Percentiles rank a stretch among this genome's conserved stretches.
Evolutionary conservation across 2,888 invertebrate genomes (phyloP).

Genomic region (Patella ulyssiponensis): DNA sequence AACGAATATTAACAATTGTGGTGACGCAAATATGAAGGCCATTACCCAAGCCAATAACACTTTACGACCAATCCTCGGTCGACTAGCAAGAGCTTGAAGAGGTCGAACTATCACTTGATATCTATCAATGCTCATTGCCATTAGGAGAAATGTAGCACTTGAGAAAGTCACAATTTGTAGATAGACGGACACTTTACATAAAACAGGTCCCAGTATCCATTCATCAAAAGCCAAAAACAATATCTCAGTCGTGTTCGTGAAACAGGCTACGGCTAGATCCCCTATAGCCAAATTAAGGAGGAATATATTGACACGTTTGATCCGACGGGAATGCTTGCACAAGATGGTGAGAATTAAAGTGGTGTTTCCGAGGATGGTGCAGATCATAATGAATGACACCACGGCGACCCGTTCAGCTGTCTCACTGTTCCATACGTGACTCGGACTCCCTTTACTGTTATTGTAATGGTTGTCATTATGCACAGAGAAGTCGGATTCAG

Average conservation of each 20-base stretch:
- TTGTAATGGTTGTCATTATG: too few species aligned
- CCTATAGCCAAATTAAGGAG: conserved; percentile 72
- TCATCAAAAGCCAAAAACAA: conserved; percentile 72
- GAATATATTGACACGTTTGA: conserved; percentile 72
- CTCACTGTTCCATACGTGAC: conserved; percentile 43
- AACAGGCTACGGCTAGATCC: conserved; percentile 71
- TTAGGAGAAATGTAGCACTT: conserved; percentile 70
- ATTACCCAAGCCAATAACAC: conserved; percentile 71
- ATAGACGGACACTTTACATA: conserved; percentile 72
- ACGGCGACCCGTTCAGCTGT: conserved; percentile 43
- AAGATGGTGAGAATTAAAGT: conserved; percentile 67
- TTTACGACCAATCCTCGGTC: conserved; percentile 64
- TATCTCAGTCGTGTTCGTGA: conserved; percentile 73
- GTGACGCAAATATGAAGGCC: conserved; percentile 71
- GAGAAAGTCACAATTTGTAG: conserved; percentile 64
- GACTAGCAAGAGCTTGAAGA: conserved; percentile 62
- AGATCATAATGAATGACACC: conserved; percentile 63
- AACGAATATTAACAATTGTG: conserved; percentile 73
- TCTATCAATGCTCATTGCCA: conserved; percentile 73
- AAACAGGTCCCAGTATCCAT: conserved; percentile 72
- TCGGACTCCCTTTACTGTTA: background rate
- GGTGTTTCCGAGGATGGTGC: conserved; percentile 71
- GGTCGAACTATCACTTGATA: conserved; percentile 72
- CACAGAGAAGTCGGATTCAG: too few species aligned
- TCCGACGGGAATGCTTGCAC: conserved; percentile 64